Conservation (phyloP, 64 coral and sea anemone species). For the Exaiptasia diaphana region DNA sequence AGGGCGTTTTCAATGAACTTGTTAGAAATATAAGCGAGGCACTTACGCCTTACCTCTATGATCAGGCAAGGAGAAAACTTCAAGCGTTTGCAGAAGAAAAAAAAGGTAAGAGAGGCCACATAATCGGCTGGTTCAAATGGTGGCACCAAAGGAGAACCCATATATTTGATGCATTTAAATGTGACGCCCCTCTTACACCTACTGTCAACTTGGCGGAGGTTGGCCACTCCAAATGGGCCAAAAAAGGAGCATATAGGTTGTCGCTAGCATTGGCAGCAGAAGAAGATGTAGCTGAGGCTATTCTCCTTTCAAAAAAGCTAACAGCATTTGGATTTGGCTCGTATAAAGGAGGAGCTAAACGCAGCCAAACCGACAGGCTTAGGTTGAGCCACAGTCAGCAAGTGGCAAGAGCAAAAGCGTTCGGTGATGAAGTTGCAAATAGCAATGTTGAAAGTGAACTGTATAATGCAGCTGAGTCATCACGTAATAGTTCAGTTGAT, state of each 20-base stretch:
- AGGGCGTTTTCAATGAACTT: constrained; percentile 39
- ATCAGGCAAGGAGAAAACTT: constrained; percentile 24
- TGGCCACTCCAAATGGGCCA: constrained; percentile 42
- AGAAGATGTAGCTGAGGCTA: constrained; percentile 37
- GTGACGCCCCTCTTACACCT: constrained; percentile 5
- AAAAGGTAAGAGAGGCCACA: constrained; percentile 21
- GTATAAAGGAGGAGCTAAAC: constrained; percentile 14
- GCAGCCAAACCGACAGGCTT: constrained; percentile 25
- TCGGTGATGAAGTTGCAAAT: background rate
- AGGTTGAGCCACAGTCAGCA: constrained; percentile 2
- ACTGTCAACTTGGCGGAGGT: constrained; percentile 51
- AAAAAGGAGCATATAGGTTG: constrained; percentile 38
- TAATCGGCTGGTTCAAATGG: constrained; percentile 54
- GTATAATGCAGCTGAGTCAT: background rate
- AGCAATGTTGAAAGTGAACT: background rate
- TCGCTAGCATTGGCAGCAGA: constrained; percentile 36
- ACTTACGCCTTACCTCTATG: constrained; percentile 9
- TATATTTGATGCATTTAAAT: constrained; percentile 63
- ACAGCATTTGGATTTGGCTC: constrained; percentile 1
- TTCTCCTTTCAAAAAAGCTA: constrained; percentile 18
- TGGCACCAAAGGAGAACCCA: constrained; percentile 53
- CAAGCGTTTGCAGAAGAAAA: constrained; percentile 42
- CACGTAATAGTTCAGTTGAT: constrained; percentile 7
- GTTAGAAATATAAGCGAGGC: constrained; percentile 22
- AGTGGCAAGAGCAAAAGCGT: constrained; percentile 28